A percentile compares a stretch with the other conserved stretches of the same genome.
phyloP scores from a whole-genome alignment of 2,797 vertebrate species.

The Sebastes glaucus region DNA sequence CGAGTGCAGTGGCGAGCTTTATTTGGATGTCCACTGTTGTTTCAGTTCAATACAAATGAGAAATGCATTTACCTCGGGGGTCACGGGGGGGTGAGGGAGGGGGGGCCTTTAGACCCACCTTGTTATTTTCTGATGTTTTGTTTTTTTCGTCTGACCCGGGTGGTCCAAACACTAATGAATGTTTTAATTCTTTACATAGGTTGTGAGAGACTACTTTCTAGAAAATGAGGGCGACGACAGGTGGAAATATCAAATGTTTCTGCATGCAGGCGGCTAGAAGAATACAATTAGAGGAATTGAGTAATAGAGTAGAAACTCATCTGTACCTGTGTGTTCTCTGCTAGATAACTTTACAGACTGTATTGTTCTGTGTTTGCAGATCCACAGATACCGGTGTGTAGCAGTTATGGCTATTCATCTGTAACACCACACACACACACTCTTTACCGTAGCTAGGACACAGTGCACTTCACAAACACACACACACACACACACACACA shows the following conservation, averaged over 20 bases:
- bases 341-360: constrained; percentile 25
- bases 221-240: not conserved
- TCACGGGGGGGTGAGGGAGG: not conserved
- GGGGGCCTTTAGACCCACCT: constrained; percentile 1
- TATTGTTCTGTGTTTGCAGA: constrained; percentile 50
- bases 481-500: constrained; percentile 42
- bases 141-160: constrained; percentile 16
- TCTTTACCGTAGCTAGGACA: constrained; percentile 19
- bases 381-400: constrained; percentile 45
- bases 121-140: constrained; percentile 30
- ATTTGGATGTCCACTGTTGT: constrained; percentile 21
- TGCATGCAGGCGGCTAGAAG: not conserved
- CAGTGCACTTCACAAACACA: constrained; percentile 33
- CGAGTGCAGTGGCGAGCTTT: not conserved
- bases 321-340: constrained; percentile 40
- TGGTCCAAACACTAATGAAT: constrained; percentile 27
- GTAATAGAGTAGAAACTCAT: constrained; percentile 20
- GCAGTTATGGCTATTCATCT: constrained; percentile 61
- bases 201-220: not conserved
- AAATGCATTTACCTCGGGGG: constrained; percentile 21
- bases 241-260: constrained; percentile 14
- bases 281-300: constrained; percentile 9
- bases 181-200: constrained; percentile 33
- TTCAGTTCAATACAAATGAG: constrained; percentile 37
- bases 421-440: constrained; percentile 37